Evolutionary conservation across 2,113 vertebrate species (phyloP).

Genomic region (Spilogale gracilis): DNA sequence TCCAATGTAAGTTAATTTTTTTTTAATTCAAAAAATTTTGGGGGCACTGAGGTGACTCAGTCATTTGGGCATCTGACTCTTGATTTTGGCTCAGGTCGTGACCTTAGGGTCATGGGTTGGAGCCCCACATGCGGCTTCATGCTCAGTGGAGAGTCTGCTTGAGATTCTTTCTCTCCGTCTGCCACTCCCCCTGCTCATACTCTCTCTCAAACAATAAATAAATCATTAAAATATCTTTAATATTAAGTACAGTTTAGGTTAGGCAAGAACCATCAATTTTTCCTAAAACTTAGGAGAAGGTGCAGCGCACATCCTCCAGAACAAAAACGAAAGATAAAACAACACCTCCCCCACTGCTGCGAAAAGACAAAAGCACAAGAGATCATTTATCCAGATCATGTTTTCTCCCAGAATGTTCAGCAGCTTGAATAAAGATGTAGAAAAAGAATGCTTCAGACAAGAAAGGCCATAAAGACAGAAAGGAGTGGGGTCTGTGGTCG

Average conservation of each 20-base stretch:
- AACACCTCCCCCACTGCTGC: accelerated
- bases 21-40: neutral
- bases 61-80: neutral
- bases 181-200: neutral
- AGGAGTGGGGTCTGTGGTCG: neutral
- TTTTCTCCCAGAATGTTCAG: constrained; percentile 3
- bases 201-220: neutral
- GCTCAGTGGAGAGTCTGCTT: neutral
- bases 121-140: neutral
- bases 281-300: constrained; percentile 9
- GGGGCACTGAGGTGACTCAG: neutral
- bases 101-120: neutral
- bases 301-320: neutral
- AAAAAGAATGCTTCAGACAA: neutral
- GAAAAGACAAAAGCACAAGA: constrained; percentile 30
- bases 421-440: constrained; percentile 24
- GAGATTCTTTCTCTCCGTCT: neutral
- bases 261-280: neutral
- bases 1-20: neutral
- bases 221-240: neutral
- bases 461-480: neutral
- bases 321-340: neutral
- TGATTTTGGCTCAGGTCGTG: neutral
- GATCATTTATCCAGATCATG: neutral
- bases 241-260: neutral